Conservation (phyloP, 1,140 invertebrate genomes). For the Neodiprion pinetum region DNA sequence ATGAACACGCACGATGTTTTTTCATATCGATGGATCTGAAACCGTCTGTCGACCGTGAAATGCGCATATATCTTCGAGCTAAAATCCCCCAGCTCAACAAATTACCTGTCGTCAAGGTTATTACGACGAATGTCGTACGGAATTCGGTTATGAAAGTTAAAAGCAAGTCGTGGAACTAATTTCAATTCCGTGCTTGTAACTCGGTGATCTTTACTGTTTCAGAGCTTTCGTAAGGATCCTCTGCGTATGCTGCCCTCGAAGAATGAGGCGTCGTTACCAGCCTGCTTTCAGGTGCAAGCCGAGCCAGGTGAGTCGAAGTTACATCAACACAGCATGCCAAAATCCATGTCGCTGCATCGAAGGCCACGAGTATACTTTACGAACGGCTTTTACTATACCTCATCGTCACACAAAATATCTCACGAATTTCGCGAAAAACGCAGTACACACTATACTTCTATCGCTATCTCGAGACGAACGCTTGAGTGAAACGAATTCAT, state of each 20-base stretch:
- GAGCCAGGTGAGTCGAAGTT: conserved; percentile 71
- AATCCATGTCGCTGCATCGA: neutral
- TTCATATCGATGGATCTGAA: neutral
- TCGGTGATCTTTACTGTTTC: conserved; percentile 57
- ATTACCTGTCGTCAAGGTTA: neutral
- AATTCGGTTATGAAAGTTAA: no score
- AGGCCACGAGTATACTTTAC: neutral
- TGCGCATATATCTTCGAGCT: neutral
- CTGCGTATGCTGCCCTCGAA: conserved; percentile 80
- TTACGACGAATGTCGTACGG: neutral
- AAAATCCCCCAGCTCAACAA: neutral
- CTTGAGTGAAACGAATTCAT: neutral
- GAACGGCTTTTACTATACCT: neutral
- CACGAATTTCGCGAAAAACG: neutral
- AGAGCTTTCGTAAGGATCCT: conserved; percentile 83
- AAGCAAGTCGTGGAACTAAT: no score
- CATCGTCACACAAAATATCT: neutral
- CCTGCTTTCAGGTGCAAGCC: conserved; percentile 80
- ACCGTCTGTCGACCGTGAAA: neutral
- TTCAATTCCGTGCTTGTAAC: no score
- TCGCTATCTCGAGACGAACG: neutral
- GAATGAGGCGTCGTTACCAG: conserved; percentile 77
- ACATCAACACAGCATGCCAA: neutral
- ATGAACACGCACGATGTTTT: neutral
- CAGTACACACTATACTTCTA: neutral